Evolutionary conservation across 2,797 vertebrate genomes (phyloP).

Genomic region (Sardinella longiceps): DNA sequence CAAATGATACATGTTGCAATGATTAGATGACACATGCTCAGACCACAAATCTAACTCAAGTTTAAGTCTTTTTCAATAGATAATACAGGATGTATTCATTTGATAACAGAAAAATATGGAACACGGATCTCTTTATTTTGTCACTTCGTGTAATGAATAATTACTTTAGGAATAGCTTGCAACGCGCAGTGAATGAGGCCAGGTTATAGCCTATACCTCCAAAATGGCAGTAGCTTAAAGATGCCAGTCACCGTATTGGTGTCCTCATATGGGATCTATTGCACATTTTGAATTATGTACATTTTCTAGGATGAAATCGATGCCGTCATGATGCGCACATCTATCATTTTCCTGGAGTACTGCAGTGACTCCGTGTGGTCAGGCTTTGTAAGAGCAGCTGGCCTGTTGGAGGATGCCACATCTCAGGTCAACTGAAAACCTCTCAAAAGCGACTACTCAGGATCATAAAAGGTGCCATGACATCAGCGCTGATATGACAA

Average conservation of each 20-base stretch:
- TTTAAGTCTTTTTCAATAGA: neutral
- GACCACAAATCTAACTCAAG: neutral
- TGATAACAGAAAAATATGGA: too few species aligned
- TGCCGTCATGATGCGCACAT: neutral
- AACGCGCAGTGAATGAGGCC: too few species aligned
- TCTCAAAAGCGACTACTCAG: neutral
- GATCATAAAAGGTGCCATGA: too few species aligned
- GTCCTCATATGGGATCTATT: neutral
- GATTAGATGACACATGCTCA: neutral
- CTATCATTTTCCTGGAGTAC: neutral
- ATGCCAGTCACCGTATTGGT: neutral
- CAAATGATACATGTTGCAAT: neutral
- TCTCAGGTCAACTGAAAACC: neutral
- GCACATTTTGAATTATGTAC: neutral
- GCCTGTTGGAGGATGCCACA: neutral
- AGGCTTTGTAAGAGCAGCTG: neutral
- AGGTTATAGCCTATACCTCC: too few species aligned
- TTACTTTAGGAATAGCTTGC: neutral
- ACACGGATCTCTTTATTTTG: neutral
- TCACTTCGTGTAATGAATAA: neutral
- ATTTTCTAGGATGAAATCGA: neutral
- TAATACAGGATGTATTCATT: too few species aligned
- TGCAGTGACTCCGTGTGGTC: constrained; percentile 1
- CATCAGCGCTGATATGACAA: neutral
- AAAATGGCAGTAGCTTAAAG: neutral